Percentiles rank a stretch among this genome's conserved stretches.
Conservation (phyloP, 1,140 invertebrate species). For the Orchesella cincta region DNA sequence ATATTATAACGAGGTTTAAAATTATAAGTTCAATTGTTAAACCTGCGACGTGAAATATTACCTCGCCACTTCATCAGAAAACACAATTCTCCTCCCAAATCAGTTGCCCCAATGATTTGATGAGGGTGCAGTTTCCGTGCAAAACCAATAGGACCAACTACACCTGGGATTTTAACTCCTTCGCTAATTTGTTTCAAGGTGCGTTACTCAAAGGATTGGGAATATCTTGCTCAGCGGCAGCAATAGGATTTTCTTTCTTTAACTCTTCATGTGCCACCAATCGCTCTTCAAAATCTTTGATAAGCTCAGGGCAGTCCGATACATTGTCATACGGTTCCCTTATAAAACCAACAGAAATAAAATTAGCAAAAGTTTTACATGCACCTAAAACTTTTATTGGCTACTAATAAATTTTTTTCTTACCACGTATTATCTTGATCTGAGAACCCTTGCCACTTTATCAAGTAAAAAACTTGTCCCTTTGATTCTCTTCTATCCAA, state of each 20-base stretch:
- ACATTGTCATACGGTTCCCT: not conserved
- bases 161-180: too few relatives aligned
- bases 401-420: too few relatives aligned
- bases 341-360: too few relatives aligned
- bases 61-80: not conserved
- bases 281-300: not conserved
- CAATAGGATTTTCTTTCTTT: too few relatives aligned
- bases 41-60: too few relatives aligned
- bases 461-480: not conserved
- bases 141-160: not conserved
- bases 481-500: not conserved
- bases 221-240: too few relatives aligned
- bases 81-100: not conserved
- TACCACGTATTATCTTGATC: not conserved
- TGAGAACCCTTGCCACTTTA: not conserved
- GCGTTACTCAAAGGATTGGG: too few relatives aligned
- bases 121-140: not conserved
- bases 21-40: too few relatives aligned
- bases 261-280: too few relatives aligned
- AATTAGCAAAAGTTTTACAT: too few relatives aligned
- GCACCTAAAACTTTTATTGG: too few relatives aligned
- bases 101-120: not conserved
- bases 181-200: too few relatives aligned
- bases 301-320: not conserved
- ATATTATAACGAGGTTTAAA: not conserved